Evolutionary conservation across 2,888 invertebrate species (phyloP).

Genomic region (Coecobrya sp.): DNA sequence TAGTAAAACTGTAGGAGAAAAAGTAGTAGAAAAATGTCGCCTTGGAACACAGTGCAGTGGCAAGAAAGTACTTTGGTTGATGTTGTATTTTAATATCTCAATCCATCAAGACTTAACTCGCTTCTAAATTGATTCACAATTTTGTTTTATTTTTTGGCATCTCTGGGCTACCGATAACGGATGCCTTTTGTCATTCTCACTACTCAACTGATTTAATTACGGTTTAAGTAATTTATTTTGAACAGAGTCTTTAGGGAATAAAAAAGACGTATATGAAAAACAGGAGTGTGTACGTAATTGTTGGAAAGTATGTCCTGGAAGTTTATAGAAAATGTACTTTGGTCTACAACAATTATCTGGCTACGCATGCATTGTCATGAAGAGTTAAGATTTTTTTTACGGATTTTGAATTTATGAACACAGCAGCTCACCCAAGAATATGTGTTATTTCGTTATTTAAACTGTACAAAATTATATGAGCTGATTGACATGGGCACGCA

Average conservation of each 20-base stretch:
- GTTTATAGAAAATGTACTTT: neutral
- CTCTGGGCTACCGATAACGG: neutral
- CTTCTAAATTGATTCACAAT: neutral
- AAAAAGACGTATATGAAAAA: neutral
- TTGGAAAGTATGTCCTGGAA: neutral
- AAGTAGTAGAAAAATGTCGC: conserved; percentile 18
- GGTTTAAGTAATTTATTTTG: too few species aligned
- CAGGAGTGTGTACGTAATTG: neutral
- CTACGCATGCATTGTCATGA: too few species aligned
- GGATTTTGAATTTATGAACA: neutral
- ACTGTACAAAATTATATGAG: neutral
- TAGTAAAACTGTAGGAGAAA: conserved; percentile 10
- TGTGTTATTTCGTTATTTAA: neutral
- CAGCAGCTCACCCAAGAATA: neutral
- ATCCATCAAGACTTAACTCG: neutral
- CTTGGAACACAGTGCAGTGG: conserved; percentile 74
- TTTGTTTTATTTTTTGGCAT: neutral
- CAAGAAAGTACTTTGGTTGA: conserved; percentile 80
- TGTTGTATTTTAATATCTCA: neutral
- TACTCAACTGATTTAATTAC: conserved; percentile 4
- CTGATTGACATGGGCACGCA: neutral
- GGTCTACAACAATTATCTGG: neutral
- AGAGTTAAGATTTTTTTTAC: neutral
- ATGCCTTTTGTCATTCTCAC: conserved; percentile 1
- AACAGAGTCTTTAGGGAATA: neutral